Base-by-base conservation (phyloP, 2,113 vertebrate species). In the Brachypteracias leptosomus region DNA sequence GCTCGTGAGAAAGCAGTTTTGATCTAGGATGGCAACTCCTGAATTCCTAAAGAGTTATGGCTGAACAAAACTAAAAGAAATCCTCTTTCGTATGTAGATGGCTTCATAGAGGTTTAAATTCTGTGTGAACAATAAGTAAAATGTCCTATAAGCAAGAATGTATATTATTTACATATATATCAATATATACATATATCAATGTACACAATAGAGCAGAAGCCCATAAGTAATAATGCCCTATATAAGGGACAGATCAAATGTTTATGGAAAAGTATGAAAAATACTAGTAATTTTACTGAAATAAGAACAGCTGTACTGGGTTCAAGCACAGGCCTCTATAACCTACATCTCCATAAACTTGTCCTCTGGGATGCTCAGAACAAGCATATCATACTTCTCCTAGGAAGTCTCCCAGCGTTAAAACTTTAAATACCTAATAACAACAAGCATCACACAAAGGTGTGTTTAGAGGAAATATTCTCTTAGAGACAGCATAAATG, bases 401-500 rank as follows among this genome's bases (percentile, higher is more conserved):
- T 22, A 36, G 21, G n/a, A 80, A 59, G 42, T 36, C 35, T 62
- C 49, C 5, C 54, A 73, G 44, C n/a, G 61, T 20, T 11, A n/a
- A n/a, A n/a, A n/a, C n/a, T n/a, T 55, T 77, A 86, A 83, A 70
- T n/a, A 70, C 1, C n/a, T n/a, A n/a, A 0, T 36, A 79, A 33
- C 5, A 79, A 2, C 29, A 77, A 80, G 31, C 8, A 59, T 13
- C 11, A 61, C 12, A 42, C n/a, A 83, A 66, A 42, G 6, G 16
- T 49, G 19, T 2, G 1, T 57, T 76, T 54, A 83, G 16, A 73
- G 65, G 51, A 91, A 73, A 59, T 8, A 12, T 36, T 78, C 26
- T 55, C 24, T 52, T 54, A 29, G 2, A n/a, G 36, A 29, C 26
- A 57, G 4, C 18, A 71, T 10, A 76, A 83, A 52, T 0, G 0